Base-by-base conservation (phyloP, 92 coral and sea anemone genomes). In the Heliopora coerulea region DNA sequence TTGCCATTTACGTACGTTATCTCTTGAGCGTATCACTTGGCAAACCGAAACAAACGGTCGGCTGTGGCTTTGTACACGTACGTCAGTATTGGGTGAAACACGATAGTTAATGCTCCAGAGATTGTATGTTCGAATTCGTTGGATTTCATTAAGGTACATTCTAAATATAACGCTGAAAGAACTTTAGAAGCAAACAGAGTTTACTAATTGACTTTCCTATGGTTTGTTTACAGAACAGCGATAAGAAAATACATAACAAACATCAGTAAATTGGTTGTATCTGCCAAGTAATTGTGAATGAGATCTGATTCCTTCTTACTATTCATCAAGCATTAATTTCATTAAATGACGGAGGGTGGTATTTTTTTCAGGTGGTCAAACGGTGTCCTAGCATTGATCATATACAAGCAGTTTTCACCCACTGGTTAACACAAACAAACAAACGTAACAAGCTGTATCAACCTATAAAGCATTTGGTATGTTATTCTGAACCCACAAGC, bases 211-310 rank as follows among this genome's bases (percentile, higher is more conserved):
- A 49, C 17, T 50, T 33, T 29, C 56, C 44, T 14, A 42, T 49
- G 25, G 59, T 68, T 48, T 68, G 48, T 68, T 68, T 68, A 68
- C 37, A 25, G 42, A 68, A 49, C 75, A 50, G 75, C 59, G 9
- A 33, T 31, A 68, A 44, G 54, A 44, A 32, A 62, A 29, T 49
- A 18, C 12, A 14, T 1, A 21, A 50, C 59, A 68, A 49, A 25
- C 14, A 24, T 2, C 30, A 2, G 23, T 24, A 24, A 64, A 41
- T 44, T 52, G 18, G 30, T 24, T 20, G 42, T 37, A 39, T n/a
- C 52, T 28, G 31, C 0, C 49, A 32, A 26, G 37, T 46, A 41
- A 41, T 66, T 17, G 29, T 50, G 20, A 50, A 50, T 17, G 58
- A 50, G 58, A 50, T 50, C n/a, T 23, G 17, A 50, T 17, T 50